Evolutionary conservation across 2,797 vertebrate species (phyloP).

Genomic region (Siniperca undulata): DNA sequence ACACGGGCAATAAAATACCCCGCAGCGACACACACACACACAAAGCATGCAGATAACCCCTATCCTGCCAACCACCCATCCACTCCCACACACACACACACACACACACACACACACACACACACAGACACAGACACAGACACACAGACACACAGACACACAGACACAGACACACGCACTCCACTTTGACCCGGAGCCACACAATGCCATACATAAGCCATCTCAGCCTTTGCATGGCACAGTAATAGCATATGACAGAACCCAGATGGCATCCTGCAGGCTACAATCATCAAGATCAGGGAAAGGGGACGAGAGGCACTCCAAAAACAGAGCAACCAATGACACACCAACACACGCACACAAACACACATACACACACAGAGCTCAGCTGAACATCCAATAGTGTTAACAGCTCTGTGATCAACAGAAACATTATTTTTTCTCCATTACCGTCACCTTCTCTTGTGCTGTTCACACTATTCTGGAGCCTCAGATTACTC

Average conservation of each 20-base stretch:
- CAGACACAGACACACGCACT: slow-evolving; percentile 17
- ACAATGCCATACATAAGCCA: slow-evolving; percentile 53
- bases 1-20: background rate
- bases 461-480: slow-evolving; percentile 19
- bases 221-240: slow-evolving; percentile 52
- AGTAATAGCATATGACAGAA: slow-evolving; percentile 78
- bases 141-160: too few species aligned
- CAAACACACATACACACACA: slow-evolving; percentile 15
- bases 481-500: slow-evolving; percentile 28
- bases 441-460: slow-evolving; percentile 23
- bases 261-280: slow-evolving; percentile 80
- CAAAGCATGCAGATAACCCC: background rate
- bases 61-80: slow-evolving; percentile 33
- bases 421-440: slow-evolving; percentile 13
- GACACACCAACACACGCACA: slow-evolving; percentile 26
- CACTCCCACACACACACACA: slow-evolving; percentile 16
- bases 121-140: slow-evolving; percentile 16
- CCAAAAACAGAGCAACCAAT: slow-evolving; percentile 49
- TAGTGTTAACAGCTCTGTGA: slow-evolving; percentile 17
- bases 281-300: slow-evolving; percentile 67
- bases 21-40: slow-evolving; percentile 18
- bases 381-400: background rate
- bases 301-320: slow-evolving; percentile 47
- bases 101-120: slow-evolving; percentile 17
- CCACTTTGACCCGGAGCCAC: slow-evolving; percentile 52